These are phyloP conservation scores for Prionchulus punctatus DNA, from an alignment of 2,888 invertebrate species.

Conservation along the genomic window DNA sequence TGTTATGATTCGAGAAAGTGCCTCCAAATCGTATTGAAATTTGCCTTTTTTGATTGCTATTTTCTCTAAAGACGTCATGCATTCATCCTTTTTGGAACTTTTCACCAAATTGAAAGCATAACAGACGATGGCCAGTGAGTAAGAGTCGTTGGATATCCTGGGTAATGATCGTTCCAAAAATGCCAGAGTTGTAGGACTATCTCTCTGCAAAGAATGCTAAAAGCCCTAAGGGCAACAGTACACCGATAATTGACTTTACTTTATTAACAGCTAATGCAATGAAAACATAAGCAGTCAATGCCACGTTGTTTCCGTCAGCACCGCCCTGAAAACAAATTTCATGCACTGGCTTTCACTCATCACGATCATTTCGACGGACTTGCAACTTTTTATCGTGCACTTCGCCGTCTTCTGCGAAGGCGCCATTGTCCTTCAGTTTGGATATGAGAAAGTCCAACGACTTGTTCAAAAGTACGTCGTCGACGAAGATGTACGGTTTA, in stretches of 20 bases:
- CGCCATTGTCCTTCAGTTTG: slow-evolving; percentile 55
- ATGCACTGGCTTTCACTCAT: background rate
- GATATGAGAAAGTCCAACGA: slow-evolving; percentile 58
- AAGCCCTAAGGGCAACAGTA: background rate
- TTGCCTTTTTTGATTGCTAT: slow-evolving; percentile 11
- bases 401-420: slow-evolving; percentile 55
- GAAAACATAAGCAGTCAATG: slow-evolving; percentile 65
- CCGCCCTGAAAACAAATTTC: slow-evolving; percentile 40
- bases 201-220: background rate
- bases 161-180: slow-evolving; percentile 30
- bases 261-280: slow-evolving; percentile 53
- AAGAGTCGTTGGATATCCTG: slow-evolving; percentile 39
- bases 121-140: slow-evolving; percentile 57
- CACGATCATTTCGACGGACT: slow-evolving; percentile 4
- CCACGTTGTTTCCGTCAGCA: slow-evolving; percentile 44
- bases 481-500: slow-evolving; percentile 50
- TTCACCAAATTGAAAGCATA: slow-evolving; percentile 59
- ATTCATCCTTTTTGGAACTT: slow-evolving; percentile 19
- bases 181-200: slow-evolving; percentile 21
- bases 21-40: background rate
- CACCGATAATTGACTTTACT: slow-evolving; percentile 11
- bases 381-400: slow-evolving; percentile 54
- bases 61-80: slow-evolving; percentile 19
- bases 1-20: background rate
- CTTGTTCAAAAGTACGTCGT: slow-evolving; percentile 46